Conservation (phyloP, 2,888 invertebrate genomes). For the Calliphora vomitoria region DNA sequence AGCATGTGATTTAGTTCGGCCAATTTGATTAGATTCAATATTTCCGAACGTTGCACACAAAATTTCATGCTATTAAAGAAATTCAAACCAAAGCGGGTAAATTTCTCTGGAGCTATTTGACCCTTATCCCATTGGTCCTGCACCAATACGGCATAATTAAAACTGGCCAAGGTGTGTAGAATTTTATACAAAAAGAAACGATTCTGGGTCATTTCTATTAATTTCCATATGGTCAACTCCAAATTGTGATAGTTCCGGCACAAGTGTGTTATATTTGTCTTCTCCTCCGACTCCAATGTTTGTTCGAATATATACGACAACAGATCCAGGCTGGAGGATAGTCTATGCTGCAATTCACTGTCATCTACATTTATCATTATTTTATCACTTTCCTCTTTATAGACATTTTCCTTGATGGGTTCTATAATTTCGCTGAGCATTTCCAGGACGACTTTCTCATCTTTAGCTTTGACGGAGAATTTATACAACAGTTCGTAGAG, state of each 20-base stretch:
- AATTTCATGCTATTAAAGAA: slow-evolving; percentile 84
- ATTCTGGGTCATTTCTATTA: slow-evolving; percentile 83
- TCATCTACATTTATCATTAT: slow-evolving; percentile 84
- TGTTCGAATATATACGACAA: slow-evolving; percentile 86
- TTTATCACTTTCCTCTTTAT: slow-evolving; percentile 81
- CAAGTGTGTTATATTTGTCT: slow-evolving; percentile 81
- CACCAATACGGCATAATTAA: slow-evolving; percentile 81
- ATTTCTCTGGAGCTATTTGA: slow-evolving; percentile 79
- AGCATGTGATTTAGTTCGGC: slow-evolving; percentile 84
- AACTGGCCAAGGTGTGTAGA: slow-evolving; percentile 78
- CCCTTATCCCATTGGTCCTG: slow-evolving; percentile 80
- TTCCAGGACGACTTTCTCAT: slow-evolving; percentile 86
- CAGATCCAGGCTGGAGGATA: slow-evolving; percentile 87
- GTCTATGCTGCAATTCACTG: slow-evolving; percentile 85
- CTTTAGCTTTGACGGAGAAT: slow-evolving; percentile 83
- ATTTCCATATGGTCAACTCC: slow-evolving; percentile 81
- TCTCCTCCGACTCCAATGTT: slow-evolving; percentile 84
- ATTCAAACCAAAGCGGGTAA: slow-evolving; percentile 81
- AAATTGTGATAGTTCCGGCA: slow-evolving; percentile 82
- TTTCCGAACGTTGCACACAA: slow-evolving; percentile 81
- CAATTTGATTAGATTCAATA: slow-evolving; percentile 82
- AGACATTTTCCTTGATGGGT: slow-evolving; percentile 87
- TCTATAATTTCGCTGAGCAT: slow-evolving; percentile 86
- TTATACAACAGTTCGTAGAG: slow-evolving; percentile 87
- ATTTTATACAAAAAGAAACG: slow-evolving; percentile 81